These are phyloP conservation scores for Pseudococcus viburni DNA, from an alignment of 2,888 invertebrate genomes.

Conservation along the genomic window DNA sequence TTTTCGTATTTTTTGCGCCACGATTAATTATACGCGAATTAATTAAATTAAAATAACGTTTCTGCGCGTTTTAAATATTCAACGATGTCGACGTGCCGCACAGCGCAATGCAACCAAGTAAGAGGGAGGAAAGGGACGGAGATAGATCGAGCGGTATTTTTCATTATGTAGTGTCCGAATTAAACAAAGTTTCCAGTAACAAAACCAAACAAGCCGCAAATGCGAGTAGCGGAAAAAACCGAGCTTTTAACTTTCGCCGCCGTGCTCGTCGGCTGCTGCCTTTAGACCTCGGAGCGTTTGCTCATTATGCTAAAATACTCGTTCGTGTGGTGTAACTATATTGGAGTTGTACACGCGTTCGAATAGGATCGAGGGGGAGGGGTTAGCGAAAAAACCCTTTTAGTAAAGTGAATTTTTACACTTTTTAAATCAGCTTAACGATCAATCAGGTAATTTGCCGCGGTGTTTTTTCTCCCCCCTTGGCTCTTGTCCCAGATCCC, in stretches of 20 bases:
- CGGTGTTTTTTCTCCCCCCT: background rate
- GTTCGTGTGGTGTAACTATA: background rate
- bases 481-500: background rate
- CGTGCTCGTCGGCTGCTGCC: background rate
- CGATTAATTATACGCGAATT: slow-evolving; percentile 54
- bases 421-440: slow-evolving; percentile 31
- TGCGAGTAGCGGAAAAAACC: slow-evolving; percentile 25
- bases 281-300: background rate
- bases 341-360: background rate
- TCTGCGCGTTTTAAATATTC: slow-evolving; percentile 44
- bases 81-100: background rate
- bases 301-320: slow-evolving; percentile 17
- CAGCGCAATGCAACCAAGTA: too few relatives aligned
- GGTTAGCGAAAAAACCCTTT: background rate
- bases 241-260: slow-evolving; percentile 25
- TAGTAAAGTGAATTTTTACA: slow-evolving; percentile 25
- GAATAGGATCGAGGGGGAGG: background rate
- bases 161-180: slow-evolving; percentile 49
- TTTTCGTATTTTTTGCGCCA: background rate
- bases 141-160: slow-evolving; percentile 30
- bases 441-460: slow-evolving; percentile 14
- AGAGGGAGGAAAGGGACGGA: background rate
- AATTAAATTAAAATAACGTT: slow-evolving; percentile 55
- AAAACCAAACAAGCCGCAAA: slow-evolving; percentile 51
- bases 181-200: slow-evolving; percentile 47